Conservation (phyloP, 2,113 vertebrate genomes). For the Crotalus horridus region DNA sequence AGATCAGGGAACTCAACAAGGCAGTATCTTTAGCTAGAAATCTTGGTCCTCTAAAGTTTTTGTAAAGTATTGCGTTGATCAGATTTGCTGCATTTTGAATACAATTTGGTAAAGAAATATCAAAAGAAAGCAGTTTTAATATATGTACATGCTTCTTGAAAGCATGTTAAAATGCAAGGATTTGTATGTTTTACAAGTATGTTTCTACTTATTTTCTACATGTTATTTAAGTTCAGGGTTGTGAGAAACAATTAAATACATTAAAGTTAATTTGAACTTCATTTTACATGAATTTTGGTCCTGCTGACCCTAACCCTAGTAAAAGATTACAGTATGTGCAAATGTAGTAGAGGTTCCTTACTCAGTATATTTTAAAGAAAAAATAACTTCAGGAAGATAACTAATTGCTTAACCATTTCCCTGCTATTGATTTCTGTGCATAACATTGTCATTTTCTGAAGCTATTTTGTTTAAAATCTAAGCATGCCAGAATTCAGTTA, state of each 20-base stretch:
- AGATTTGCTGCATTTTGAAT: conserved; percentile 25
- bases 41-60: conserved; percentile 44
- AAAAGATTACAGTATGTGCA: not conserved
- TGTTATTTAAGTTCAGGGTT: conserved; percentile 23
- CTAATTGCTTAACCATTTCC: not conserved
- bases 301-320: conserved; percentile 3
- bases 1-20: conserved; percentile 55
- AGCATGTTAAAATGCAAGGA: not conserved
- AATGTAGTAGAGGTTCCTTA: not conserved
- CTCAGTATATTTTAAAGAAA: not conserved
- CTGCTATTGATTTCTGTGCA: not conserved
- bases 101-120: conserved; percentile 51
- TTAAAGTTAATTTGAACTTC: not conserved
- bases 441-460: not conserved
- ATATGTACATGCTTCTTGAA: conserved; percentile 27
- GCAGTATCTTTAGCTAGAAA: conserved; percentile 61
- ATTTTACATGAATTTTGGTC: conserved; percentile 31
- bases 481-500: not conserved
- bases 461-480: not conserved
- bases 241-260: not conserved
- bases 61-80: conserved; percentile 24
- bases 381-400: not conserved
- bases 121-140: conserved; percentile 18
- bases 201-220: conserved; percentile 7
- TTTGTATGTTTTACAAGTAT: conserved; percentile 24